A percentile compares a stretch with the other conserved stretches of the same genome.
phyloP scores from a whole-genome alignment of 1,140 invertebrate genomes.

The Arion vulgaris region DNA sequence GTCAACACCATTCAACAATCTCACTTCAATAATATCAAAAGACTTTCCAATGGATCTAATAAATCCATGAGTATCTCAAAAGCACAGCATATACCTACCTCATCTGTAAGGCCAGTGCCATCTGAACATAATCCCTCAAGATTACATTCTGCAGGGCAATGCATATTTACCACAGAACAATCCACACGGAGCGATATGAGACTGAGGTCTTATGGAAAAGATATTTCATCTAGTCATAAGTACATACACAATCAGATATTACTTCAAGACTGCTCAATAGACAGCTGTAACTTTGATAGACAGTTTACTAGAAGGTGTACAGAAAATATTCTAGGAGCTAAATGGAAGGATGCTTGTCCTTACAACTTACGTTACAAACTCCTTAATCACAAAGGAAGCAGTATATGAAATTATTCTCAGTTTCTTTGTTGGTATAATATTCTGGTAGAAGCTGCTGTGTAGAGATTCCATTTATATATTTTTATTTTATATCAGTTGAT shows the following conservation, averaged over 20 bases:
- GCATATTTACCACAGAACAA: neutral
- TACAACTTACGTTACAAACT: neutral
- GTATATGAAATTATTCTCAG: neutral
- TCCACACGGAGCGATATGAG: neutral
- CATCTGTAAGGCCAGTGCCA: neutral
- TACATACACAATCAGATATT: neutral
- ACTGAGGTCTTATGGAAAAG: neutral
- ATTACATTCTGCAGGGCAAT: neutral
- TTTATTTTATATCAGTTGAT: too few species aligned
- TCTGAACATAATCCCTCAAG: neutral
- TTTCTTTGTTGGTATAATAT: neutral
- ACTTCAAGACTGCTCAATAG: neutral
- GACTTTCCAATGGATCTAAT: neutral
- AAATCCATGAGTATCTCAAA: neutral
- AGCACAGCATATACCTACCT: neutral
- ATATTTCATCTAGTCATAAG: neutral
- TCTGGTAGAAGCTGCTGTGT: neutral
- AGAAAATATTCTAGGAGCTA: neutral
- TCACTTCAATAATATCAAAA: neutral
- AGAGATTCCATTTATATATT: too few species aligned
- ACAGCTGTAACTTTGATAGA: neutral
- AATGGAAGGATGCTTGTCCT: neutral
- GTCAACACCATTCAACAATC: neutral
- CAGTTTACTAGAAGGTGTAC: neutral
- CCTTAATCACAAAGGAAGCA: neutral